Evolutionary conservation across 2,888 invertebrate genomes (phyloP).

Genomic region (Diplolepis rosae): DNA sequence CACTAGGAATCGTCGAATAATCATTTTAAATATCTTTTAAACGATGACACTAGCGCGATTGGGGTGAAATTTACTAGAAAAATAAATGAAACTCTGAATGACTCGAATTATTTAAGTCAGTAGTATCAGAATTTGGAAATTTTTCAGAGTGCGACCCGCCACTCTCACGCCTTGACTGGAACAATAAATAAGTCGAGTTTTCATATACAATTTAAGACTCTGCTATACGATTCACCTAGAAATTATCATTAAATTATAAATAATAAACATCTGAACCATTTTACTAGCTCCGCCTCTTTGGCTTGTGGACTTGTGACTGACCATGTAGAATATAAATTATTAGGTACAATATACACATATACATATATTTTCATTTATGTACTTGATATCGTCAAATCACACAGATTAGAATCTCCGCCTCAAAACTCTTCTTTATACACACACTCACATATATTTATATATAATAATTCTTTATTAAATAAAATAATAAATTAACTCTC

Average conservation of each 20-base stretch:
- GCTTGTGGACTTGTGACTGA: conserved; percentile 71
- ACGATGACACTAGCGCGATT: conserved; percentile 35
- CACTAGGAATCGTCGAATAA: conserved; percentile 11
- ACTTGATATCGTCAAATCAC: conserved; percentile 25
- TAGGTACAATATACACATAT: conserved; percentile 43
- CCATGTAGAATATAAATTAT: conserved; percentile 62
- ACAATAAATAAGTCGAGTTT: conserved; percentile 30
- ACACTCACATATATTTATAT: too few relatives aligned
- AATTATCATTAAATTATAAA: conserved; percentile 56
- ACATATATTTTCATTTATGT: conserved; percentile 41
- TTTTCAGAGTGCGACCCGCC: neutral
- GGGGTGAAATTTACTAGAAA: conserved; percentile 35
- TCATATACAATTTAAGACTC: conserved; percentile 35
- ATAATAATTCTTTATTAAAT: conserved; percentile 31
- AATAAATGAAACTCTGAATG: neutral
- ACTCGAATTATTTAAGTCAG: neutral
- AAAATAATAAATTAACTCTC: conserved; percentile 37
- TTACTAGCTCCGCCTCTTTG: conserved; percentile 73
- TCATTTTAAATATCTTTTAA: conserved; percentile 24
- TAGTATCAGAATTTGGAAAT: neutral
- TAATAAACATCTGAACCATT: conserved; percentile 54
- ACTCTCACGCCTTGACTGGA: conserved; percentile 21
- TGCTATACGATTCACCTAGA: conserved; percentile 51
- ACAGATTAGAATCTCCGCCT: conserved; percentile 42
- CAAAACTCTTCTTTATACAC: conserved; percentile 30